Evolutionary conservation across 53 echinoderm and acorn worm species (phyloP), one percentile per base, ranked within the genome.

Genomic region (Luidia sarsii): DNA sequence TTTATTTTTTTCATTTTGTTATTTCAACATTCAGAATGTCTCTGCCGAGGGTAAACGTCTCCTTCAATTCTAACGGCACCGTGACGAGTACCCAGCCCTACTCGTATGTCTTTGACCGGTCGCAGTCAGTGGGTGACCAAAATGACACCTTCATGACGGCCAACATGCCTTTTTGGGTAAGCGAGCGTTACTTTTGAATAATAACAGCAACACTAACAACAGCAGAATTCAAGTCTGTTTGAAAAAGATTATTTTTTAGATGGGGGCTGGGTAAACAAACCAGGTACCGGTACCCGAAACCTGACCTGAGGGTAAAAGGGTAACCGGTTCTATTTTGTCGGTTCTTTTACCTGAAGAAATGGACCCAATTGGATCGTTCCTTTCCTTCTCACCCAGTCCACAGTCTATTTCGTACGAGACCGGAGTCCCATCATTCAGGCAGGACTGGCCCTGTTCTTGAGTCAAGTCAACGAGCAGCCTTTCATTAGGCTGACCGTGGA

Each of bases 91-190:
- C 46, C 14, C 80, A 80, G 64, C 62, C 80, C 28, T 91, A 86
- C 68, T 82, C 86, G 25, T 94, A 94, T 48, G 62, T 80, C 39
- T 94, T 86, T 67, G 91, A 94, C 27, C 41, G 80, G 21, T 65
- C 64, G 0, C 67, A 75, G 48, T 94, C 94, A 2, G 87, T 91
- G 9, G 91, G 94, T 11, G 75, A 80, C 22, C 91, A 94, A 53
- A 86, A 70, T 10, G 94, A 94, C 57, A 86, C 75, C 0, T 83
- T 94, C n/a, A 86, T 87, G 23, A 56, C 83, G 29, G 29, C 91
- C 22, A 94, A 94, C 79, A 75, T 87, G 45, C 87, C 91, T 4
- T 71, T 91, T 34, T 57, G 86, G 83, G 94, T 94, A 80, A 75
- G 88, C n/a, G n/a, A n/a, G n/a, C n/a, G n/a, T n/a, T n/a, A n/a